Evolutionary conservation across 2,888 invertebrate genomes (phyloP).

Genomic region (Lepidochrysops patricia): DNA sequence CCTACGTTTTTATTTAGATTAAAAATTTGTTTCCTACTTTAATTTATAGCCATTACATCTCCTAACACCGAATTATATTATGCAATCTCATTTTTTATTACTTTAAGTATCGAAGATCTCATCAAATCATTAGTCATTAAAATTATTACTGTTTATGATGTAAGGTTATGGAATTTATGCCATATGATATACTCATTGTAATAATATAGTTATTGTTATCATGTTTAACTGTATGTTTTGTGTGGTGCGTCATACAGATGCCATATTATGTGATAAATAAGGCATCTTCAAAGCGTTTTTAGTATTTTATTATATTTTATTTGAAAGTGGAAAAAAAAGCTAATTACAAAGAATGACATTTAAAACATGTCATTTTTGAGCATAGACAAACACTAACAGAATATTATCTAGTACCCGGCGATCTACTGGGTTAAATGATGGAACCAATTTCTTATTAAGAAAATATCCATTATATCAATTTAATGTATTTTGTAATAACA

Average conservation of each 20-base stretch:
- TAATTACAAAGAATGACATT: not conserved
- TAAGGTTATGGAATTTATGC: not conserved
- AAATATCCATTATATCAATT: no score
- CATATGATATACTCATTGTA: conserved; percentile 10
- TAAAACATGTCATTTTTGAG: not conserved
- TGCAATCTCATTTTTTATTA: not conserved
- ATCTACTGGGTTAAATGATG: no score
- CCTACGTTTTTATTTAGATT: no score
- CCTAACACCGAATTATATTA: not conserved
- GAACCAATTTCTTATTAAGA: no score
- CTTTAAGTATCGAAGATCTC: conserved; percentile 5
- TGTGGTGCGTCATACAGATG: not conserved
- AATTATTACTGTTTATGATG: not conserved
- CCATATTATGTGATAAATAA: not conserved
- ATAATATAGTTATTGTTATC: not conserved
- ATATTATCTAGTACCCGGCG: no score
- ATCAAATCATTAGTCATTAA: conserved; percentile 10
- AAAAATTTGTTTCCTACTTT: no score
- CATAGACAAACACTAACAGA: no score
- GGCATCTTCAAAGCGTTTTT: not conserved
- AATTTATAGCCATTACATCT: not conserved
- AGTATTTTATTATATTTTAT: not conserved
- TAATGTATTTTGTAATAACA: no score
- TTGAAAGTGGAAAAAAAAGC: not conserved
- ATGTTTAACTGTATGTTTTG: not conserved